These are phyloP conservation scores for Aphelenchoides besseyi DNA, from an alignment of 1,140 invertebrate genomes.

Conservation along the genomic window DNA sequence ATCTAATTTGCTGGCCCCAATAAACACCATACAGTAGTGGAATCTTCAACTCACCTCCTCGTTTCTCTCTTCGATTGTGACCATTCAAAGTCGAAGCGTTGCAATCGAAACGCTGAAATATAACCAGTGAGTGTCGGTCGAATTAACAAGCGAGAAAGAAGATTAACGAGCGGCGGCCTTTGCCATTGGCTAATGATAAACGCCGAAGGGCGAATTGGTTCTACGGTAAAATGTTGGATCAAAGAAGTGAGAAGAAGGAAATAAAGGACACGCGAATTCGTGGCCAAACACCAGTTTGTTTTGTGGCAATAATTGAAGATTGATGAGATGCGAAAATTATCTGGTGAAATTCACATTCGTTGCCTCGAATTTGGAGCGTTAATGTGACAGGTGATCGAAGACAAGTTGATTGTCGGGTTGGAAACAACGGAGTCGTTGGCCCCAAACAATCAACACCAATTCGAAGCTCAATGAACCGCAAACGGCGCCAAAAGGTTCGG, in stretches of 20 bases:
- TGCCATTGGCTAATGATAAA: constrained; percentile 1
- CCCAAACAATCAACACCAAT: neutral
- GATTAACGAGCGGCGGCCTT: neutral
- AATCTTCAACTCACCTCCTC: too few species aligned
- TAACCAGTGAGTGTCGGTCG: too few species aligned
- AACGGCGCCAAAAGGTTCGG: neutral
- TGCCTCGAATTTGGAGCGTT: neutral
- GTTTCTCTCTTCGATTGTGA: too few species aligned
- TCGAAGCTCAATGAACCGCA: neutral
- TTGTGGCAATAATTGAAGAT: neutral
- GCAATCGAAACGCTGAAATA: too few species aligned
- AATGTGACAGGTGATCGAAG: neutral
- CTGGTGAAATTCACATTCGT: too few species aligned
- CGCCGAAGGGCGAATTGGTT: neutral
- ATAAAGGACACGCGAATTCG: neutral
- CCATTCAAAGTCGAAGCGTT: too few species aligned
- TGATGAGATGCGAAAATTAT: neutral
- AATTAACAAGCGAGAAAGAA: too few species aligned
- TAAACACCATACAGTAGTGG: too few species aligned
- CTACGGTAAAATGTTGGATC: too few species aligned
- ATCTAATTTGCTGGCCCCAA: too few species aligned
- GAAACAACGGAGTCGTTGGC: neutral
- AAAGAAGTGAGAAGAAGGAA: too few species aligned
- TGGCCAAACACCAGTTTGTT: too few species aligned
- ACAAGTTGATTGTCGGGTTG: neutral